phyloP scores from a whole-genome alignment of 1,140 invertebrate genomes.

The Prorops nasuta region DNA sequence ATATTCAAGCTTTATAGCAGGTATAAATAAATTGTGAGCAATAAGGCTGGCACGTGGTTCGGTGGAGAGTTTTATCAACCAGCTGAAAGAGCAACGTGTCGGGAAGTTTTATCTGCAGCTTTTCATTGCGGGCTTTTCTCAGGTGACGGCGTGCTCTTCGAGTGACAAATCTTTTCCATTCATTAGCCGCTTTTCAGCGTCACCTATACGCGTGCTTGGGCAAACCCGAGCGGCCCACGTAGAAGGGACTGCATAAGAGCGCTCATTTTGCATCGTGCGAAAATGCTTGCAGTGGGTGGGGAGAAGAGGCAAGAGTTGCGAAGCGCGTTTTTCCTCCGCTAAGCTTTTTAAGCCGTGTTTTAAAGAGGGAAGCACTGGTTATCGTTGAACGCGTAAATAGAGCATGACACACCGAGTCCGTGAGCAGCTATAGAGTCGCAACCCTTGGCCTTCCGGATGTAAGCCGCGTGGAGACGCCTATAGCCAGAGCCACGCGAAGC shows the following conservation, averaged over 20 bases:
- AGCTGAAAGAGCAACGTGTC: no score
- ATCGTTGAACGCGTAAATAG: conserved; percentile 42
- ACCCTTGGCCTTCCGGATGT: conserved; percentile 8
- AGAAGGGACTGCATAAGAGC: not conserved
- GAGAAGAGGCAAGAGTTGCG: conserved; percentile 1
- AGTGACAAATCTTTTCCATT: not conserved
- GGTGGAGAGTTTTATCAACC: no score
- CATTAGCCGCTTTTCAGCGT: not conserved
- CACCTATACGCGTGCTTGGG: not conserved
- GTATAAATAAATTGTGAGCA: no score
- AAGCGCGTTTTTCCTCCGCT: not conserved
- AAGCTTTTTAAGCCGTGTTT: conserved; percentile 40
- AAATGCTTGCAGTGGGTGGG: conserved; percentile 9
- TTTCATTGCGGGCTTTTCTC: not conserved
- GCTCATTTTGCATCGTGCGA: not conserved
- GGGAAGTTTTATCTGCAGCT: not conserved
- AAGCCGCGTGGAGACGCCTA: conserved; percentile 14
- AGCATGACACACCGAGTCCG: conserved; percentile 15
- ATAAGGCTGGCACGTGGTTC: no score
- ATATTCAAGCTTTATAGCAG: no score
- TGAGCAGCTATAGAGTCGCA: no score
- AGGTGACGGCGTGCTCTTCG: no score
- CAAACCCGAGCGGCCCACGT: not conserved
- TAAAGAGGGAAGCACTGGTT: conserved; percentile 38
- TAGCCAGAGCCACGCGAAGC: no score